Evolutionary conservation across 2,113 vertebrate genomes (phyloP).

Genomic region (Antechinus stuartii): DNA sequence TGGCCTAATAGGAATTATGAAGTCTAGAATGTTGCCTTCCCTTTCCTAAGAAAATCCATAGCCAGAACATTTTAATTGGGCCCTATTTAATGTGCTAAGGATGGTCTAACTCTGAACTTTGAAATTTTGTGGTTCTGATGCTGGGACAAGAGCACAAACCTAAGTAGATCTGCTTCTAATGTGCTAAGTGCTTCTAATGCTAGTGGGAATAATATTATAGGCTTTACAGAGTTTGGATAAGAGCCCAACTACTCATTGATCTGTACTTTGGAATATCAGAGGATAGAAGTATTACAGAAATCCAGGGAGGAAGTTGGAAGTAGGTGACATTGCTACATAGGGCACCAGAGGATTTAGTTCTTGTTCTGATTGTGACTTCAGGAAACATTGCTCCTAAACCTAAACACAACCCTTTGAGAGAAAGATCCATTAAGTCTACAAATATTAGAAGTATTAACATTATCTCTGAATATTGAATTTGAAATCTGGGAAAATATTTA

Average conservation of each 20-base stretch:
- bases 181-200: too few relatives aligned
- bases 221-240: background rate
- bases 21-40: background rate
- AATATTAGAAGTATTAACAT: background rate
- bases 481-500: background rate
- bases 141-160: background rate
- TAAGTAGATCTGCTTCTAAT: background rate
- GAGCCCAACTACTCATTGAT: background rate
- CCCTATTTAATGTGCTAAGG: background rate
- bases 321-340: background rate
- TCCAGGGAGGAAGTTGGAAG: background rate
- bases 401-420: background rate
- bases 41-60: background rate
- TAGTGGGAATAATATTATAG: background rate
- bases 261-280: background rate
- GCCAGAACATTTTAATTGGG: background rate
- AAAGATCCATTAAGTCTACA: background rate
- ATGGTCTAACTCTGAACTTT: background rate
- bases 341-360: background rate
- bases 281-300: background rate
- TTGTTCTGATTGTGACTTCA: background rate
- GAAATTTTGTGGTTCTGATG: background rate
- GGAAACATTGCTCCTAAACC: background rate
- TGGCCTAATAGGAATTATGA: background rate
- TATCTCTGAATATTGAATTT: background rate